These are phyloP conservation scores for Cebus imitator DNA, from an alignment of 2,113 vertebrate genomes.

Conservation along the genomic window DNA sequence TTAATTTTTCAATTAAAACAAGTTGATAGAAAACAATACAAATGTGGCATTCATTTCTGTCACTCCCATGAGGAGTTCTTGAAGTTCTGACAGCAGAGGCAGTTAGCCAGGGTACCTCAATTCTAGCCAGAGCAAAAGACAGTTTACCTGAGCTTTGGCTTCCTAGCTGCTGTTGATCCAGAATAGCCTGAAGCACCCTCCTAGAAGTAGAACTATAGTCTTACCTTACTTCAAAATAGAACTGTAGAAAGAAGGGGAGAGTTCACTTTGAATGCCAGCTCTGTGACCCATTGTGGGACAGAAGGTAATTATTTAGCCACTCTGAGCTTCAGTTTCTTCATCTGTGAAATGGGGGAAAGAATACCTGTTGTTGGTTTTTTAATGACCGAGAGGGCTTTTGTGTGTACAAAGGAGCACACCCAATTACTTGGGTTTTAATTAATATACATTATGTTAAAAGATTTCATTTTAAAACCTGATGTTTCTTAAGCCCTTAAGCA, in stretches of 20 bases:
- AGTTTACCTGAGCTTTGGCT: neutral
- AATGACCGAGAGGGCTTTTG: neutral
- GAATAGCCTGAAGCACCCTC: neutral
- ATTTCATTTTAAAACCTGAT: neutral
- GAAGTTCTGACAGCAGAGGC: neutral
- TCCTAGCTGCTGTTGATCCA: neutral
- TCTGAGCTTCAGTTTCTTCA: neutral
- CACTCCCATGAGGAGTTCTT: neutral
- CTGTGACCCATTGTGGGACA: neutral
- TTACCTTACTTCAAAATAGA: neutral
- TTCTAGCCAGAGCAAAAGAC: neutral
- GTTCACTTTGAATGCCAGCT: neutral
- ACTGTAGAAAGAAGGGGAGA: too few relatives aligned
- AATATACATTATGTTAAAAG: neutral
- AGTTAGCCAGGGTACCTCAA: neutral
- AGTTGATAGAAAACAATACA: neutral
- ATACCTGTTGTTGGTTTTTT: neutral
- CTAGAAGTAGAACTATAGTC: neutral
- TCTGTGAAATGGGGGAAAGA: neutral
- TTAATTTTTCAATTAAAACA: neutral
- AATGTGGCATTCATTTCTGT: neutral
- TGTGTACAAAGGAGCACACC: neutral
- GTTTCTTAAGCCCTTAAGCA: neutral
- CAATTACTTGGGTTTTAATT: conserved; percentile 6
- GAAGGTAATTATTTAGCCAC: neutral